Base-by-base conservation (phyloP, 1,140 invertebrate species). In the Zaprionus tsacasi region DNA sequence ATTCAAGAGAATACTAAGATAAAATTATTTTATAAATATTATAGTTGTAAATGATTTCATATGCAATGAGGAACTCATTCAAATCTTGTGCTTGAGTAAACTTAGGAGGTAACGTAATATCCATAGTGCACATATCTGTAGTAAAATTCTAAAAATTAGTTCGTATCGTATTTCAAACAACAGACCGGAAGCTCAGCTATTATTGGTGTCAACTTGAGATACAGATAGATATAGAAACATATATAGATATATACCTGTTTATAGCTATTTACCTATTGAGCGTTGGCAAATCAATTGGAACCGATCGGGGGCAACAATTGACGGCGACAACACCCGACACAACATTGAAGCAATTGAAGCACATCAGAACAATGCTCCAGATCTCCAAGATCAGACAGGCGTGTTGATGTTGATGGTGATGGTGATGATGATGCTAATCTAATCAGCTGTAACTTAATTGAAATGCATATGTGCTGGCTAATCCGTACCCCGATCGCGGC, bases 241-340 rank as follows among this genome's bases (percentile, higher is more conserved):
- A 48, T 10, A 21, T 35, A 27, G 33, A 40, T 59, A 6, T 25
- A 38, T 25, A 48, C 58, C 27, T 57, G 25, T 79, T 70, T 58
- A 40, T 64, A 63, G 36, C 55, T 52, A 73, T 52, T 36, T 43
- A n/a, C 36, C 45, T 78, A 79, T 79, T 66, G 80, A 65, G 17
- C 50, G 52, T 45, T 71, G 74, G 59, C 79, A 86, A 88, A 88
- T 87, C 82, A 87, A 87, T 88, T 87, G 80, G 64, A 83, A 88
- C 77, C 56, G 43, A 36, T 30, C 57, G 30, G 43, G 40, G 25
- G 36, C 17, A 50, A 45, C 70, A 80, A 79, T 79, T 79, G 64
- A 36, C 55, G 68, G 70, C 38, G 58, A 77, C 72, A 80, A 77
- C 66, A 80, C 72, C 72, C 61, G 21, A 50, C 45, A 50, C 17